Base-by-base conservation (phyloP, 2,113 vertebrate species). In the Apeltes quadracus region DNA sequence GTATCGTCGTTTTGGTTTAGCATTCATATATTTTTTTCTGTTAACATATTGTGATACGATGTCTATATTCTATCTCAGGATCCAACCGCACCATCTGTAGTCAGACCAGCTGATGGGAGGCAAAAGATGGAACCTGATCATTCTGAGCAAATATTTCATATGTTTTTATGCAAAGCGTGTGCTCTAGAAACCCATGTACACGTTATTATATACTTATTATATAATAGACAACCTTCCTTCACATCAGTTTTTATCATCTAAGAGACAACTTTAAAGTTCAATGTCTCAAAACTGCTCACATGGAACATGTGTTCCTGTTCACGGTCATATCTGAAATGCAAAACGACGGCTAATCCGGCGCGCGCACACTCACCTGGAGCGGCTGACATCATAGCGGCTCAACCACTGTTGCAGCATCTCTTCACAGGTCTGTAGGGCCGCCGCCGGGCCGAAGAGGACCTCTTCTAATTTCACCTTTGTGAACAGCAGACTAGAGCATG, bases 401-500 rank as follows among this genome's bases (percentile, higher is more conserved):
- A 98, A 96, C 98, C 97, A 99, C 44, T 94, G 82, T 29, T 90
- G 94, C 83, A 99, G 84, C 97, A 99, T 97, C 39, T 95, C 95
- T 50, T 95, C 93, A 80, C 97, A 99, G 12, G 96, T 97, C 89
- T 94, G 94, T 18, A 99, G 94, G 50, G 97, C 97, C 61, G 92
- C 93, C 72, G 95, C 93, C 0, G 97, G 95, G 69, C 98, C 96
- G 72, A 93, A 94, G 54, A 97, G 89, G 2, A 89, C 83, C 88
- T 95, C 95, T 77, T 98, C 94, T 76, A 99, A 93, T 92, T 97
- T 99, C 65, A 95, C 94, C 90, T 98, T 99, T 44, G 96, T 98
- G 89, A 98, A 97, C 79, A 99, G 91, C 85, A 99, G 91, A 90
- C 98, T 99, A 88, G 3, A 84, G 9, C 39, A 72, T 11, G 66